phyloP scores from a whole-genome alignment of 2,888 invertebrate genomes.

The Campaea margaritaria region DNA sequence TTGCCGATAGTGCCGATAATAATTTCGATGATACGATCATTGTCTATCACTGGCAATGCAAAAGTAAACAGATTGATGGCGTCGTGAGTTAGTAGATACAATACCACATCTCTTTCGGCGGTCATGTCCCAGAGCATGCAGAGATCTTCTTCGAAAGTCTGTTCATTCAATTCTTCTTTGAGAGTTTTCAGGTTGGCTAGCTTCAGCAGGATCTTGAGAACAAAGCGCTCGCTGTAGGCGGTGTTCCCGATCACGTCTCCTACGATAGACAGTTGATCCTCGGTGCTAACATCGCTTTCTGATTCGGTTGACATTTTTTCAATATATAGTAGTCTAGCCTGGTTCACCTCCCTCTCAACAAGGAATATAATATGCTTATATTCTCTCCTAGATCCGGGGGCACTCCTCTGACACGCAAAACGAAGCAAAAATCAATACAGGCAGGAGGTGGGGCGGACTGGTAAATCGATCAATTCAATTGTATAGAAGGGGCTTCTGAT shows the following conservation, averaged over 20 bases:
- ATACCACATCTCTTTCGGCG: slow-evolving; percentile 90
- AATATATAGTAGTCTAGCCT: too few relatives aligned
- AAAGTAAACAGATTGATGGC: slow-evolving; percentile 87
- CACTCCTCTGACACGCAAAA: too few relatives aligned
- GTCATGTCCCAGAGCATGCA: slow-evolving; percentile 95
- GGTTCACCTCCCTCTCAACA: too few relatives aligned
- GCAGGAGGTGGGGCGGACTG: too few relatives aligned
- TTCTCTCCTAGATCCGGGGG: too few relatives aligned
- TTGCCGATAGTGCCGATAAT: slow-evolving; percentile 94
- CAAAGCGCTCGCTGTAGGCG: slow-evolving; percentile 91
- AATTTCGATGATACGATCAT: slow-evolving; percentile 90
- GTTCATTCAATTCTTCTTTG: slow-evolving; percentile 84
- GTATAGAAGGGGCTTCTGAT: too few relatives aligned
- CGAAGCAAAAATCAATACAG: too few relatives aligned
- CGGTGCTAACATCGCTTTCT: slow-evolving; percentile 42
- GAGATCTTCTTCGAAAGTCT: slow-evolving; percentile 89
- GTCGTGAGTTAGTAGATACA: slow-evolving; percentile 88
- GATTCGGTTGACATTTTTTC: slow-evolving; percentile 60
- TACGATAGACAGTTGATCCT: slow-evolving; percentile 70
- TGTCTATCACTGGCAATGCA: slow-evolving; percentile 83
- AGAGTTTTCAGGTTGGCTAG: slow-evolving; percentile 80
- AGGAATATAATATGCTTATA: too few relatives aligned
- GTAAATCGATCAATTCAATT: too few relatives aligned
- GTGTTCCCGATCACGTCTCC: slow-evolving; percentile 94
- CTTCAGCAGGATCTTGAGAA: slow-evolving; percentile 88